These are phyloP conservation scores for Villa cingulata DNA, from an alignment of 2,888 invertebrate genomes.

Conservation along the genomic window DNA sequence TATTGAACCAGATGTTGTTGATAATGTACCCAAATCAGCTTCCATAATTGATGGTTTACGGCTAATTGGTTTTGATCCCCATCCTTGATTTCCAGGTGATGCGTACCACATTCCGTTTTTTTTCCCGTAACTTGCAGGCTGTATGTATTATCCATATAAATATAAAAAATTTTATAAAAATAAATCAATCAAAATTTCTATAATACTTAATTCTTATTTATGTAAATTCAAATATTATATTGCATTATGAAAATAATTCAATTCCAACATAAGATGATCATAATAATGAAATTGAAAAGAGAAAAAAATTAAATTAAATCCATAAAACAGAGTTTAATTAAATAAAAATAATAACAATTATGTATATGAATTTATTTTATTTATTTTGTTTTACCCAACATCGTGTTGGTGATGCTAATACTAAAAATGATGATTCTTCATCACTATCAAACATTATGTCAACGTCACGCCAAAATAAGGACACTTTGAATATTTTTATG, in stretches of 20 bases:
- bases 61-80: constrained; percentile 56
- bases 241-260: constrained; percentile 5
- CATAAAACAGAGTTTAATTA: not conserved
- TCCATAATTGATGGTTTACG: constrained; percentile 75
- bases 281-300: constrained; percentile 1
- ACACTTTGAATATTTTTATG: no score
- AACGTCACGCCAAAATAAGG: not conserved
- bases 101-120: constrained; percentile 82
- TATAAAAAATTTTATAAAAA: constrained; percentile 17
- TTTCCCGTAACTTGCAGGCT: constrained; percentile 83
- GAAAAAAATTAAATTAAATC: not conserved
- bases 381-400: constrained; percentile 36
- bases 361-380: no score
- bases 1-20: constrained; percentile 44
- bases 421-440: constrained; percentile 52
- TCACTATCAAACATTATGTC: constrained; percentile 45
- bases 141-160: no score
- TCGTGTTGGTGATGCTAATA: constrained; percentile 51
- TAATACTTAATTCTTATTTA: no score
- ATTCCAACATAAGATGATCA: no score
- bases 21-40: constrained; percentile 53
- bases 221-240: no score
- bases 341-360: not conserved
- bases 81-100: constrained; percentile 41
- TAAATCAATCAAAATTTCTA: no score